A percentile compares a stretch with the other conserved stretches of the same genome.
These are phyloP conservation scores for Baccha elongata DNA, from an alignment of 2,888 invertebrate species.

Conservation along the genomic window DNA sequence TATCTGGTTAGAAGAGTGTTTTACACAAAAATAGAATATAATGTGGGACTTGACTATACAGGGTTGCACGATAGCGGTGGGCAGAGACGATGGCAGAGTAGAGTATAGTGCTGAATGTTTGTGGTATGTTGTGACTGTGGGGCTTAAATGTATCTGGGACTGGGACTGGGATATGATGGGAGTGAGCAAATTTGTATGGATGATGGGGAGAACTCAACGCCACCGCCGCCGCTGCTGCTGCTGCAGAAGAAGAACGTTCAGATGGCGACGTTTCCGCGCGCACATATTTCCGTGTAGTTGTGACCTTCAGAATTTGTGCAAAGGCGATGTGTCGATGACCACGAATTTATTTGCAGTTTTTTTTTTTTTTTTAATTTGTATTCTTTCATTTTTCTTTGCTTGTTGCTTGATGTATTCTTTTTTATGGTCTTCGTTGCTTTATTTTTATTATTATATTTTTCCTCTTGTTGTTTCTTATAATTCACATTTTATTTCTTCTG, in stretches of 20 bases:
- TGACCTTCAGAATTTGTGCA: constrained; percentile 83
- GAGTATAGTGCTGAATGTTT: constrained; percentile 31
- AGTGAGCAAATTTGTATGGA: constrained; percentile 53
- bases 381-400: constrained; percentile 36
- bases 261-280: constrained; percentile 68
- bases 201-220: constrained; percentile 50
- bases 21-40: constrained; percentile 71
- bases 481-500: constrained; percentile 55
- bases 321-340: constrained; percentile 84
- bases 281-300: constrained; percentile 79
- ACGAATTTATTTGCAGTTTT: constrained; percentile 79
- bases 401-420: constrained; percentile 53
- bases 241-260: constrained; percentile 65
- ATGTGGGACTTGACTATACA: constrained; percentile 25
- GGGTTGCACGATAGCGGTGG: neutral
- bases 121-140: constrained; percentile 53
- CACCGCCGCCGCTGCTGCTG: constrained; percentile 69
- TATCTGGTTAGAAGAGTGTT: constrained; percentile 69
- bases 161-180: constrained; percentile 28
- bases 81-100: constrained; percentile 14
- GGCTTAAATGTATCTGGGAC: constrained; percentile 30
- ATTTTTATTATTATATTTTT: constrained; percentile 63
- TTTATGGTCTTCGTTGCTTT: constrained; percentile 50
- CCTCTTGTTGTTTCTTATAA: constrained; percentile 41
- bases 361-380: constrained; percentile 46